Evolutionary conservation across 2,888 invertebrate species (phyloP).

Genomic region (Argyra leucocephala): DNA sequence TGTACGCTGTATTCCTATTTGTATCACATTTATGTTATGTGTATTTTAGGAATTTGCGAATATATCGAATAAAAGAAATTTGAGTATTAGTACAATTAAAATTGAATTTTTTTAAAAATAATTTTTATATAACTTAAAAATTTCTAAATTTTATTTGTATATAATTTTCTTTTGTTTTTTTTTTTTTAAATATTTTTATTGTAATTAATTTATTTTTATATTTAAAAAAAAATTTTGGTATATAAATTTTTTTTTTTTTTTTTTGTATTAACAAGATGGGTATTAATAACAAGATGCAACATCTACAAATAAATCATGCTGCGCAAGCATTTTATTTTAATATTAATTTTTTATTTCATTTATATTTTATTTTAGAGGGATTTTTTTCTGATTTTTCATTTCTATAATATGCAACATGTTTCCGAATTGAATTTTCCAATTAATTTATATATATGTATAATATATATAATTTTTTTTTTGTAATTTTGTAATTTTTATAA

Average conservation of each 20-base stretch:
- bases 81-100: neutral
- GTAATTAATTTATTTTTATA: neutral
- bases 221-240: neutral
- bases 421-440: slow-evolving; percentile 1
- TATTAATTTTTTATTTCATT: neutral
- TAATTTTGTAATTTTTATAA: neutral
- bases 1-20: slow-evolving; percentile 94
- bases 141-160: neutral
- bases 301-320: neutral
- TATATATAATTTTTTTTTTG: neutral
- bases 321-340: neutral
- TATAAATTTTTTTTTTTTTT: neutral
- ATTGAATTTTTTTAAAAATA: slow-evolving; percentile 15
- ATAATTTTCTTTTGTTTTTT: neutral
- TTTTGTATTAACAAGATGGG: neutral
- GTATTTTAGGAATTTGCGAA: neutral
- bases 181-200: neutral
- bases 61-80: neutral
- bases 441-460: neutral
- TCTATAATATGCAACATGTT: neutral
- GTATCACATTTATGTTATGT: slow-evolving; percentile 12
- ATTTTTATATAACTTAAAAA: neutral
- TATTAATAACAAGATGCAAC: neutral
- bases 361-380: neutral
- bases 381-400: neutral